A percentile compares a stretch with the other conserved stretches of the same genome.
Evolutionary conservation across 2,113 vertebrate species (phyloP).

Genomic region (Catharus bicknelli): DNA sequence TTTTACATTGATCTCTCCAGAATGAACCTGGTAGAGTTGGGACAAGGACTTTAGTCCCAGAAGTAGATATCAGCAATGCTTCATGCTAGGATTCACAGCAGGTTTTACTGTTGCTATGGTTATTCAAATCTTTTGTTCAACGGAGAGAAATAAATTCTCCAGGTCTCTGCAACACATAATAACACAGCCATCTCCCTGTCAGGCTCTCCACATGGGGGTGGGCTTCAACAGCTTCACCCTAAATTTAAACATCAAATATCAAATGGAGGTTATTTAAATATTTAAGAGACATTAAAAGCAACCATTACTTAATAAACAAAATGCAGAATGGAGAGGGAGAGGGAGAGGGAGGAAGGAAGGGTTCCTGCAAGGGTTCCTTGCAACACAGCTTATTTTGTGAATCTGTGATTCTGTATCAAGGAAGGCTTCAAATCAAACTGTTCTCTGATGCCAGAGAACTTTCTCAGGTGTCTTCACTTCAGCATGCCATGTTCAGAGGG

Average conservation of each 20-base stretch:
- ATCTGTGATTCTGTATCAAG: background rate
- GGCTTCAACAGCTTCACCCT: background rate
- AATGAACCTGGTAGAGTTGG: background rate
- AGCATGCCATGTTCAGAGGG: background rate
- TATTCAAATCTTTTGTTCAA: constrained; percentile 78
- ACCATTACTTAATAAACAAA: background rate
- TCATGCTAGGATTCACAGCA: constrained; percentile 70
- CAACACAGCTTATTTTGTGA: background rate
- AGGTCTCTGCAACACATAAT: constrained; percentile 58
- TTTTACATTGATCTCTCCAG: background rate
- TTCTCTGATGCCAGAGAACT: background rate
- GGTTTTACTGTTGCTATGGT: constrained; percentile 78
- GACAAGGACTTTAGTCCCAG: background rate
- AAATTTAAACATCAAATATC: background rate
- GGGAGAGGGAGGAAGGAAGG: too few relatives aligned
- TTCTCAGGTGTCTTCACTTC: background rate
- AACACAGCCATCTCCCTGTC: background rate
- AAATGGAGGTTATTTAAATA: background rate
- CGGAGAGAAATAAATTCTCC: constrained; percentile 79
- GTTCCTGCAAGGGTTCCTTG: background rate
- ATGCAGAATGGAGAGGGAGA: background rate
- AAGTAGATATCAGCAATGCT: constrained; percentile 75
- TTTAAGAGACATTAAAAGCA: background rate
- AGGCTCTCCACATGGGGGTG: background rate
- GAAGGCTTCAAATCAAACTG: background rate